These are phyloP conservation scores for Cydia pomonella DNA, from an alignment of 1,140 invertebrate species.

Conservation along the genomic window DNA sequence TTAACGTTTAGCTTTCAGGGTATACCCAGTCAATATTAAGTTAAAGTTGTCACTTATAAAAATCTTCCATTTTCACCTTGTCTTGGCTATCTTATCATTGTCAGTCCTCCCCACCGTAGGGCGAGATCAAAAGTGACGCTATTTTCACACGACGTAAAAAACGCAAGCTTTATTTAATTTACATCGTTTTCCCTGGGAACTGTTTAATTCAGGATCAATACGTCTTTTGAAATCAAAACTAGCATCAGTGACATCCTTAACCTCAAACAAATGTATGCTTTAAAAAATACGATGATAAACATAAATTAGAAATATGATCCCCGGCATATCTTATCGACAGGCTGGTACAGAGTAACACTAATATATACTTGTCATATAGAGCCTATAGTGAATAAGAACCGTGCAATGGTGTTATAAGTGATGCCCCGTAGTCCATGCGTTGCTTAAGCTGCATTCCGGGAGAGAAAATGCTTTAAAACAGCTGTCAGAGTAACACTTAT, in stretches of 20 bases:
- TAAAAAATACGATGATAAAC: slow-evolving; percentile 2
- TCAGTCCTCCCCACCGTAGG: too few relatives aligned
- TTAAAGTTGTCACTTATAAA: neutral
- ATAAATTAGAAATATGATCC: slow-evolving; percentile 1
- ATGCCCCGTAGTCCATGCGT: slow-evolving; percentile 58
- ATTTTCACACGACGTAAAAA: too few relatives aligned
- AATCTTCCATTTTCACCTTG: neutral
- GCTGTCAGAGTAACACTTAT: slow-evolving; percentile 16
- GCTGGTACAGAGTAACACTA: neutral
- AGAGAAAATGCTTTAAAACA: slow-evolving; percentile 44
- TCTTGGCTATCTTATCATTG: neutral
- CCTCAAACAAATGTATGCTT: neutral
- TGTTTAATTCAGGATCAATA: too few relatives aligned
- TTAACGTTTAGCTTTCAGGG: neutral
- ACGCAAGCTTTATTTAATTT: too few relatives aligned
- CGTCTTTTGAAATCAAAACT: neutral
- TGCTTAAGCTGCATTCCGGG: slow-evolving; percentile 76
- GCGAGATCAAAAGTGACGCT: too few relatives aligned
- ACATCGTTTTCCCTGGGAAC: too few relatives aligned
- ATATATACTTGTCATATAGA: slow-evolving; percentile 33
- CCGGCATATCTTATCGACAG: neutral
- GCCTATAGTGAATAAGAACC: slow-evolving; percentile 37
- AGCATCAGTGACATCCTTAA: neutral
- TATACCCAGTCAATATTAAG: neutral
- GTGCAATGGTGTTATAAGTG: slow-evolving; percentile 49